Evolutionary conservation across 64 coral and sea anemone species (phyloP).

Genomic region (Porites lutea): DNA sequence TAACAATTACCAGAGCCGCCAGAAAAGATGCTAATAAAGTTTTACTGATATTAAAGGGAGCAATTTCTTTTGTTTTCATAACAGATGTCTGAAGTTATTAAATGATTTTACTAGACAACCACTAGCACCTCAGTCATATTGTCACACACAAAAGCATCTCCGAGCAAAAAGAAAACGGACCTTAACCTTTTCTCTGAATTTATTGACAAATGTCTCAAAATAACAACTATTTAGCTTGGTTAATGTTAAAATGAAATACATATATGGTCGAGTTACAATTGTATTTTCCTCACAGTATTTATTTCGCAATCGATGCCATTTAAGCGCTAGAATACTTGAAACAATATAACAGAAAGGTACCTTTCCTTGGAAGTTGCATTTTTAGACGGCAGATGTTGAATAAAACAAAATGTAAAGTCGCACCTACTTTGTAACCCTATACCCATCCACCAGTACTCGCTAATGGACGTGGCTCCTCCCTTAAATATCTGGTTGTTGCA

Average conservation of each 20-base stretch:
- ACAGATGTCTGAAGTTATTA: slow-evolving; percentile 1
- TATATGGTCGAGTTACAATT: neutral
- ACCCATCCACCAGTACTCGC: slow-evolving; percentile 8
- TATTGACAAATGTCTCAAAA: neutral
- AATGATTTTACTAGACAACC: neutral
- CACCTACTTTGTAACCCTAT: neutral
- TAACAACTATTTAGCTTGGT: neutral
- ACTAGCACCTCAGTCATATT: neutral
- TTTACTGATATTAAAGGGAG: slow-evolving; percentile 28
- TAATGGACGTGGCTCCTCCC: slow-evolving; percentile 50
- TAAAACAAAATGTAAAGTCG: slow-evolving; percentile 23
- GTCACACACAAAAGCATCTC: neutral
- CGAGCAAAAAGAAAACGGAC: neutral
- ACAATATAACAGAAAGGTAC: slow-evolving; percentile 1
- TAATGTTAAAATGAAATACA: slow-evolving; percentile 7
- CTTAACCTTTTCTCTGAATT: neutral
- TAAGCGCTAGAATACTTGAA: neutral
- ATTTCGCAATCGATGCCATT: too few relatives aligned
- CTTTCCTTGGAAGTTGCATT: slow-evolving; percentile 12
- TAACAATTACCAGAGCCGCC: neutral
- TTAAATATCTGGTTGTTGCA: slow-evolving; percentile 4
- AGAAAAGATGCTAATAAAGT: slow-evolving; percentile 12
- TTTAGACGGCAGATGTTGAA: slow-evolving; percentile 34
- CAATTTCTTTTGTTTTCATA: slow-evolving; percentile 9
- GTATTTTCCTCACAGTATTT: neutral